phyloP scores from a whole-genome alignment of 2,888 invertebrate genomes.

The Nephrotoma flavescens region DNA sequence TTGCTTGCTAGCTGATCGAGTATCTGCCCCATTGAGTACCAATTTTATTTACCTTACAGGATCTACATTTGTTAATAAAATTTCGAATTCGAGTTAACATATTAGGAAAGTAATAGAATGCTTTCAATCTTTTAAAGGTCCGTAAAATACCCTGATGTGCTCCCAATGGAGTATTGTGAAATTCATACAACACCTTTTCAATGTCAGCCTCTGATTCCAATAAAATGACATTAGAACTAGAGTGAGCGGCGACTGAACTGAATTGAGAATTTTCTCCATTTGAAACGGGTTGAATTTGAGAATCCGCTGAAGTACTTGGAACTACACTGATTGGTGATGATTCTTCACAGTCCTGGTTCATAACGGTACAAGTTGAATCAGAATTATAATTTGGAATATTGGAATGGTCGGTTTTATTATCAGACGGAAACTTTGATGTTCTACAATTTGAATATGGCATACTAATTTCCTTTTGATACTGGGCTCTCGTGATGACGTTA shows the following conservation, averaged over 20 bases:
- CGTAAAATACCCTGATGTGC: neutral
- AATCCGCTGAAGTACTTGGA: no score
- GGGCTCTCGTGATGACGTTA: neutral
- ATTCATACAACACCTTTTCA: neutral
- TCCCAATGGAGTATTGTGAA: neutral
- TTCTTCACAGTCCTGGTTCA: neutral
- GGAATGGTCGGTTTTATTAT: neutral
- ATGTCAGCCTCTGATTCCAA: no score
- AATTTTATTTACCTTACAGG: neutral
- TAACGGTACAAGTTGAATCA: neutral
- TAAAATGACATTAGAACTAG: no score
- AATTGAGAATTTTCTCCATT: no score
- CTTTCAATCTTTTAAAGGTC: neutral
- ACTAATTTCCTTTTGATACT: no score
- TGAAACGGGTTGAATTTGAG: no score
- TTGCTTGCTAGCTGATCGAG: no score
- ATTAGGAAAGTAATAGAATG: neutral
- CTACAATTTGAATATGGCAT: no score
- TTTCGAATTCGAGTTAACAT: neutral
- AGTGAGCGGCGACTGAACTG: no score
- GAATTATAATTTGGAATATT: neutral
- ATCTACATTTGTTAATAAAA: neutral
- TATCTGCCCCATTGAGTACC: no score
- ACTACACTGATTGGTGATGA: no score
- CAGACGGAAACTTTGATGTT: neutral